These are phyloP conservation scores for Drosophila pruinosa DNA, from an alignment of 1,140 invertebrate species.

Conservation along the genomic window DNA sequence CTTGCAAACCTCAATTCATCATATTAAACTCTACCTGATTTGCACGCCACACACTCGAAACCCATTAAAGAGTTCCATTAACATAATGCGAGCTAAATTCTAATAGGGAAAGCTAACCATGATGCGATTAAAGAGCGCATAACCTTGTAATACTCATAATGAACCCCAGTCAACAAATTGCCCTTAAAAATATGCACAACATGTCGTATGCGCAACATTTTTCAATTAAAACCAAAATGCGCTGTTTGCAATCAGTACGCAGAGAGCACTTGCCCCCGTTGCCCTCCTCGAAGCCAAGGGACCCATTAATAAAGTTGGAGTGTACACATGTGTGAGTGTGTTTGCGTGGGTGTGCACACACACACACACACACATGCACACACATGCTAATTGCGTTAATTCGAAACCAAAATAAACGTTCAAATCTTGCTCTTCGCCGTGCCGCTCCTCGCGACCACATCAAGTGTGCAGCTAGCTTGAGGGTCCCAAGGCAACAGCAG, in stretches of 20 bases:
- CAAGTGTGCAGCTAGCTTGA: constrained; percentile 10
- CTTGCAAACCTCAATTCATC: neutral
- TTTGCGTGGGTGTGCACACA: neutral
- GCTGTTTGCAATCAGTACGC: constrained; percentile 40
- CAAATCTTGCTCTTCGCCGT: constrained; percentile 8
- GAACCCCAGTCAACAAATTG: constrained; percentile 51
- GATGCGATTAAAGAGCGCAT: constrained; percentile 42
- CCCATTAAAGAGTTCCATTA: constrained; percentile 24
- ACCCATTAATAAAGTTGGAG: constrained; percentile 37
- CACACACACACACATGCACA: constrained; percentile 45
- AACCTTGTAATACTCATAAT: constrained; percentile 43
- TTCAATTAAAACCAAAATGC: constrained; percentile 70
- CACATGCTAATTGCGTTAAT: constrained; percentile 70
- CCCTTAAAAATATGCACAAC: constrained; percentile 48
- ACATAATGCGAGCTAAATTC: constrained; percentile 52
- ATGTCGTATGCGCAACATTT: constrained; percentile 72
- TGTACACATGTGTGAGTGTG: neutral
- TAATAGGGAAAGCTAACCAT: constrained; percentile 19
- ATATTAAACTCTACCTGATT: neutral
- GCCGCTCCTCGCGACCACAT: neutral
- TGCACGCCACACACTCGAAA: neutral
- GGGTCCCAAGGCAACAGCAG: neutral
- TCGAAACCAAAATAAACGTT: constrained; percentile 68
- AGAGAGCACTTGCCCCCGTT: neutral
- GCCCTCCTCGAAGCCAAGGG: neutral